Conservation (phyloP, 2,113 vertebrate species). For the Numenius arquata region DNA sequence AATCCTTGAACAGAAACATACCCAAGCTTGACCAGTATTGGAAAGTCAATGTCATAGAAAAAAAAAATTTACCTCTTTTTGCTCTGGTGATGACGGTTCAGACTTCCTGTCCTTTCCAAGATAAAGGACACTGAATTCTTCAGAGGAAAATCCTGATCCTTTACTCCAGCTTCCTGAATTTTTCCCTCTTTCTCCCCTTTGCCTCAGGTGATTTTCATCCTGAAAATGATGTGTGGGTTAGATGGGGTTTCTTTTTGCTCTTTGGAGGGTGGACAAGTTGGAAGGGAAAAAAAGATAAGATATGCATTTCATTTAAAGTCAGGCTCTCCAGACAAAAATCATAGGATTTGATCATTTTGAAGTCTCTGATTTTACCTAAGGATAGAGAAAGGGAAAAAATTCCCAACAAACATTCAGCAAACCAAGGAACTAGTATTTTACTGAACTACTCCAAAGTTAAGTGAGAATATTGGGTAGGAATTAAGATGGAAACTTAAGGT, state of each 20-base stretch:
- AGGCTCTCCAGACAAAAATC: background rate
- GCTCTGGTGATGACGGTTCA: background rate
- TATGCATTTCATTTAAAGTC: background rate
- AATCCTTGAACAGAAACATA: background rate
- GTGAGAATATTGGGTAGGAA: background rate
- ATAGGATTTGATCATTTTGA: background rate
- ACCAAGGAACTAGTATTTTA: background rate
- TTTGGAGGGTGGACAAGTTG: background rate
- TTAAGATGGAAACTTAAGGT: background rate
- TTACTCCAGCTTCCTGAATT: slow-evolving; percentile 49
- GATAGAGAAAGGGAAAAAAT: background rate
- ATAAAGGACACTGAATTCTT: slow-evolving; percentile 38
- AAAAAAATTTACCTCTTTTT: slow-evolving; percentile 40
- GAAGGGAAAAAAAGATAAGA: background rate
- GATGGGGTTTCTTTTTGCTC: background rate
- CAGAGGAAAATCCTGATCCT: slow-evolving; percentile 41
- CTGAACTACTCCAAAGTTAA: background rate
- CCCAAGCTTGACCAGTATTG: background rate
- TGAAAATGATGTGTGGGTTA: slow-evolving; percentile 41
- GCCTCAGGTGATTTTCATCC: slow-evolving; percentile 57
- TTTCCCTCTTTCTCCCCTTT: slow-evolving; percentile 26
- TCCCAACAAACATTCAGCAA: background rate
- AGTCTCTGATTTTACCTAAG: background rate
- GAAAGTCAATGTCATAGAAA: background rate
- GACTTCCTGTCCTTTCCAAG: background rate